Conservation (phyloP, 1,140 invertebrate genomes). For the Leptestheria dahalacensis region DNA sequence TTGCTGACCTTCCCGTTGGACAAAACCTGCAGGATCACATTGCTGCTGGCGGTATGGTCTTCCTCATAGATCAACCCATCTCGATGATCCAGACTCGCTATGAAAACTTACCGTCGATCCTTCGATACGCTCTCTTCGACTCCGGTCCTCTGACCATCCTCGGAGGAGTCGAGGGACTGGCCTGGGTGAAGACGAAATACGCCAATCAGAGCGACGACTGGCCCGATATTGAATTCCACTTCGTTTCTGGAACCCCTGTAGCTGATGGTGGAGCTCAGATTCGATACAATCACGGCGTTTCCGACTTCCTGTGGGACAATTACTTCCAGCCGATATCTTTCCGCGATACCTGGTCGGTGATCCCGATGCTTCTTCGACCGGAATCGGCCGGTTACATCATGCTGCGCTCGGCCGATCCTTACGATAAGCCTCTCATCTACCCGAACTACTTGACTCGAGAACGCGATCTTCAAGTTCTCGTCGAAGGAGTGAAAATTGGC, state of each 20-base stretch:
- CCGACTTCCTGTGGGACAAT: conserved; percentile 29
- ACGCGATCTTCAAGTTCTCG: conserved; percentile 47
- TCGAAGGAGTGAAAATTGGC: conserved; percentile 41
- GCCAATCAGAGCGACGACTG: conserved; percentile 65
- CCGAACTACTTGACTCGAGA: conserved; percentile 61
- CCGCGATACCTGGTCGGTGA: conserved; percentile 44
- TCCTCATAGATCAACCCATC: conserved; percentile 60
- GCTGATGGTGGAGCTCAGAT: conserved; percentile 64
- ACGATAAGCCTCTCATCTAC: conserved; percentile 55
- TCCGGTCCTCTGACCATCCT: conserved; percentile 66
- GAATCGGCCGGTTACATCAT: conserved; percentile 50
- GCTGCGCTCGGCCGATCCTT: conserved; percentile 45
- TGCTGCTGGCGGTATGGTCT: conserved; percentile 64
- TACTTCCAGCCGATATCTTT: conserved; percentile 18
- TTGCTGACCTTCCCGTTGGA: conserved; percentile 34
- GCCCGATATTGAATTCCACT: conserved; percentile 81
- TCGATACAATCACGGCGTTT: conserved; percentile 58
- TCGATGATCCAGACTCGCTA: conserved; percentile 58
- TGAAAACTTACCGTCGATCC: conserved; percentile 53
- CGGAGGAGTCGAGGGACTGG: conserved; percentile 64
- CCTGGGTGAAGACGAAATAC: conserved; percentile 73
- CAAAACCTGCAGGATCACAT: conserved; percentile 57
- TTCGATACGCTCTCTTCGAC: conserved; percentile 43
- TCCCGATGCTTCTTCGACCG: conserved; percentile 51
- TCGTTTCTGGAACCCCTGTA: conserved; percentile 58